A percentile compares a stretch with the other conserved stretches of the same genome.
phyloP scores from a whole-genome alignment of 2,797 vertebrate genomes.

The Labeo calbasu region DNA sequence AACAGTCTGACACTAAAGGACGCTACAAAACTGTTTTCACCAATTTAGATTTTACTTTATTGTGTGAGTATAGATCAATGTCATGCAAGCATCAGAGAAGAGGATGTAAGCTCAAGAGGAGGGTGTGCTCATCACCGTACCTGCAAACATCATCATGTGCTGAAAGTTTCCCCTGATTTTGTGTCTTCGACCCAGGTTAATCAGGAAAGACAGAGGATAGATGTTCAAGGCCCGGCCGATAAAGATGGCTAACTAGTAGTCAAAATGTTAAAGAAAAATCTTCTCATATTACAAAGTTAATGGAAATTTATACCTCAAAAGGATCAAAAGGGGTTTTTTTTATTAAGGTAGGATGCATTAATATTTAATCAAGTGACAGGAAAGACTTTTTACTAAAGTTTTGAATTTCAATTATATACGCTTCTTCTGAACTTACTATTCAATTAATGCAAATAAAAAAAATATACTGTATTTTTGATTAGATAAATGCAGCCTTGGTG shows the following conservation, averaged over 20 bases:
- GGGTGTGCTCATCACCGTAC: slow-evolving; percentile 68
- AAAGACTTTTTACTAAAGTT: background rate
- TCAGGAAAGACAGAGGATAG: slow-evolving; percentile 93
- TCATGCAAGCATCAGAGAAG: background rate
- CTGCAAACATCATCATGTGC: slow-evolving; percentile 99
- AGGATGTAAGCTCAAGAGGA: background rate
- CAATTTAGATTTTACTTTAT: background rate
- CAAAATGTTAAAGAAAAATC: slow-evolving; percentile 70
- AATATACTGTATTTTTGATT: background rate
- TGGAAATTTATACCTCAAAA: background rate
- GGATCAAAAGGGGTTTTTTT: background rate
- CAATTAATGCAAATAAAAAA: background rate
- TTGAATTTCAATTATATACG: background rate
- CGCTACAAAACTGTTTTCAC: background rate
- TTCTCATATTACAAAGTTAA: background rate
- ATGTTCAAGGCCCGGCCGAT: slow-evolving; percentile 94
- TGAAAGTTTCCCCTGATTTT: slow-evolving; percentile 96
- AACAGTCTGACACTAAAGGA: slow-evolving; percentile 4
- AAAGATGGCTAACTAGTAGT: slow-evolving; percentile 88
- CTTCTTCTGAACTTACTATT: background rate
- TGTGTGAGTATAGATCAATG: background rate
- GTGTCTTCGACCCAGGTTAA: slow-evolving; percentile 93
- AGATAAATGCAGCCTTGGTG: background rate
- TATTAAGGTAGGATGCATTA: background rate
- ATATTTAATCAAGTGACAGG: background rate